Percentiles rank a stretch among this genome's conserved stretches.
These are phyloP conservation scores for Notiomystis cincta DNA, from an alignment of 2,113 vertebrate species.

Conservation along the genomic window DNA sequence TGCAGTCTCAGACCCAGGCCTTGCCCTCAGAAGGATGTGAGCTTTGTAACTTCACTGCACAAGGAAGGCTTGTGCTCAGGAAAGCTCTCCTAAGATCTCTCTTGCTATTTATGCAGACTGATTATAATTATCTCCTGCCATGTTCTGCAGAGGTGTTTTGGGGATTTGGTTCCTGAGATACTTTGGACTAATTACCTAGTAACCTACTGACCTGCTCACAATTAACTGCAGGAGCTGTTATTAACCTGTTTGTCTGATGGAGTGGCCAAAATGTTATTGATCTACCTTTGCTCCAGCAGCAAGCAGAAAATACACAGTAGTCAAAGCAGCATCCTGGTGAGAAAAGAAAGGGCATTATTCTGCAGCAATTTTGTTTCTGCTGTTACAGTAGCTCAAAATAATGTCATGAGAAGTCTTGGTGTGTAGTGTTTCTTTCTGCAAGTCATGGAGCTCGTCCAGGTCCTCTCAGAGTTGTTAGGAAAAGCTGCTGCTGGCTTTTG, in stretches of 20 bases:
- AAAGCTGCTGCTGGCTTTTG: background rate
- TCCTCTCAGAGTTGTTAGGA: background rate
- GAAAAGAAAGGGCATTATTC: background rate
- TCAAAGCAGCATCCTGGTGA: background rate
- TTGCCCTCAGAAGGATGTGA: background rate
- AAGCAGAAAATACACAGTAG: background rate
- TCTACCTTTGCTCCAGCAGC: constrained; percentile 4
- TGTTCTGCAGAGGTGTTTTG: background rate
- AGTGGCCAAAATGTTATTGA: background rate
- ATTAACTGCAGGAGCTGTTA: constrained; percentile 57
- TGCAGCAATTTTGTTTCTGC: background rate
- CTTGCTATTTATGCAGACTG: background rate
- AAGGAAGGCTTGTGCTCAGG: background rate
- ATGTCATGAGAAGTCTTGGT: background rate
- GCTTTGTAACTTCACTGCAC: background rate
- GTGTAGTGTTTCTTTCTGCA: background rate
- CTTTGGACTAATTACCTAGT: constrained; percentile 61
- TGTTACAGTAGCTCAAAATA: background rate
- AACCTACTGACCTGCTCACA: constrained; percentile 53
- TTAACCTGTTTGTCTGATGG: constrained; percentile 57
- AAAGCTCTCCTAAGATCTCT: background rate
- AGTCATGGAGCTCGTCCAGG: background rate
- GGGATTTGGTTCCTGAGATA: constrained; percentile 7
- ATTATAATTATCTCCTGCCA: background rate
- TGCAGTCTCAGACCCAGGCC: background rate